A percentile compares a stretch with the other conserved stretches of the same genome.
Evolutionary conservation across 2,113 vertebrate genomes (phyloP).

Genomic region (Zootoca vivipara): DNA sequence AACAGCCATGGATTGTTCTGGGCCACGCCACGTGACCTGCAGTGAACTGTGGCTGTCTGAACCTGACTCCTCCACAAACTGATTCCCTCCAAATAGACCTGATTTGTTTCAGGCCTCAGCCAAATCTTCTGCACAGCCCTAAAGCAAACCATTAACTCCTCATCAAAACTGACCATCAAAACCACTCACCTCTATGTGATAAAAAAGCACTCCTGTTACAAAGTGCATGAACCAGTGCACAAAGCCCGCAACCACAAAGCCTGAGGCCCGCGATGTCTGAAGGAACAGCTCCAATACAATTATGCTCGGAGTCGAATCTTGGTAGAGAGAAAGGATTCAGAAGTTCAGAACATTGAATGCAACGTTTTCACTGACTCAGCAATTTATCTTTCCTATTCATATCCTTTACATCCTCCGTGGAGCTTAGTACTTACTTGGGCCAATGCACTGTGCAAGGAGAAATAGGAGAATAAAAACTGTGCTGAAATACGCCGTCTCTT

Average conservation of each 20-base stretch:
- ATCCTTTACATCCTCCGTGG: not conserved
- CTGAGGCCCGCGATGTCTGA: slow-evolving; percentile 88
- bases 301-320: slow-evolving; percentile 87
- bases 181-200: slow-evolving; percentile 86
- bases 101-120: too few species aligned
- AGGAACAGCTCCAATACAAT: slow-evolving; percentile 91
- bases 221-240: slow-evolving; percentile 94
- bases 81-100: too few species aligned
- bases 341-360: too few species aligned
- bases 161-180: not conserved
- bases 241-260: slow-evolving; percentile 89
- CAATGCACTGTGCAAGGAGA: slow-evolving; percentile 86
- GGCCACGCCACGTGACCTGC: too few species aligned
- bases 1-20: too few species aligned
- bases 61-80: too few species aligned
- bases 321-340: not conserved
- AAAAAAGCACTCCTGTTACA: slow-evolving; percentile 86
- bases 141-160: too few species aligned
- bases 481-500: slow-evolving; percentile 89
- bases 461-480: slow-evolving; percentile 84
- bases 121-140: too few species aligned
- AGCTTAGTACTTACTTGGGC: slow-evolving; percentile 84
- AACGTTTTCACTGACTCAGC: too few species aligned
- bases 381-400: not conserved
- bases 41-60: too few species aligned